Base-by-base conservation (phyloP, 2,888 invertebrate genomes). In the Cristatella mucedo region DNA sequence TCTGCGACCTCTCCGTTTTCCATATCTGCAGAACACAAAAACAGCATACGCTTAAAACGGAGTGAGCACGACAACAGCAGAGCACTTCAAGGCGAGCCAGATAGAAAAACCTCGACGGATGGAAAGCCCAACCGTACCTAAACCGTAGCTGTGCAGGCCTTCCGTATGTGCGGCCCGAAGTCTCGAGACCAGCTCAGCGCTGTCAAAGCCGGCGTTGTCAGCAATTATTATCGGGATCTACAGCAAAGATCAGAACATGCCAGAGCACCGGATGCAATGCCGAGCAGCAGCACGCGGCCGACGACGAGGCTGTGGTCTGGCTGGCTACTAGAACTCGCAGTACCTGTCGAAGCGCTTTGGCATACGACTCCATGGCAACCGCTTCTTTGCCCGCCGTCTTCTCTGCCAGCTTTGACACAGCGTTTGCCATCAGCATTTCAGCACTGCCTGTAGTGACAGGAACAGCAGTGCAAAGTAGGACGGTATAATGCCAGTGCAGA, bases 141-240 rank as follows among this genome's bases (percentile, higher is more conserved):
- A 72, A 37, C 89, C 89, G 68, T 73, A 73, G 2, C 80, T 78
- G 48, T 63, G 66, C 44, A 80, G 75, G 38, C 83, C 84, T 53
- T 78, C 76, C 29, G 82, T 80, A 66, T 99, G 95, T 6, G 77
- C 75, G 6, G 97, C 93, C 48, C 89, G 72, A 44, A 99, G 73
- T 53, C 86, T 77, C n/a, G 87, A 80, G 41, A 97, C 73, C 46
- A 93, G 73, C 55, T 93, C 86, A 1, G 93, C 85, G 32, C 91
- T 89, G 71, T 99, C 97, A 63, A 83, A 91, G 43, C 97, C 97
- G 43, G 86, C 97, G 69, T 99, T 99, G 67, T 99, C 97, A 26
- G 93, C 89, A 48, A 99, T 93, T 41, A 84, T 83, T 18, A 83
- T 84, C 1, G 97, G 97, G 52, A 99, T 71, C 53, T 85, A 58